phyloP scores from a whole-genome alignment of 2,888 invertebrate genomes.

The Coenonympha arcania region DNA sequence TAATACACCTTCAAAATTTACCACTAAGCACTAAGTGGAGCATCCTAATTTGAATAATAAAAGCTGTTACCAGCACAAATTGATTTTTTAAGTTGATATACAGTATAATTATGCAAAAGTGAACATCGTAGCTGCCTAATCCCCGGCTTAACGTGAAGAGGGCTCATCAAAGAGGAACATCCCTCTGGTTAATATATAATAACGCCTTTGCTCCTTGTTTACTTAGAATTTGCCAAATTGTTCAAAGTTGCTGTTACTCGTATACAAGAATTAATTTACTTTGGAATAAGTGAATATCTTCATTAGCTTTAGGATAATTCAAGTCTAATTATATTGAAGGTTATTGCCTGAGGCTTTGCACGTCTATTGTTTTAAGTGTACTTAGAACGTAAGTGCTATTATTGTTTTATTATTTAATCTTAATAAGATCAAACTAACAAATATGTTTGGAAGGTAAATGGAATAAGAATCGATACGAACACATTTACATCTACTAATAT shows the following conservation, averaged over 20 bases:
- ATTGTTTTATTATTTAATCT: too few relatives aligned
- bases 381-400: too few relatives aligned
- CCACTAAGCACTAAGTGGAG: not conserved
- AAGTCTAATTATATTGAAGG: too few relatives aligned
- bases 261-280: conserved; percentile 12
- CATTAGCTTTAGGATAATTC: not conserved
- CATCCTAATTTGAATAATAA: conserved; percentile 12
- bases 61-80: conserved; percentile 11
- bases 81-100: conserved; percentile 58
- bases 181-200: conserved; percentile 69
- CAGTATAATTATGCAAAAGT: conserved; percentile 65
- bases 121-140: conserved; percentile 56
- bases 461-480: too few relatives aligned
- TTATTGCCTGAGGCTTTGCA: too few relatives aligned
- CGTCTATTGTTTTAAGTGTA: too few relatives aligned
- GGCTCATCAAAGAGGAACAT: conserved; percentile 59
- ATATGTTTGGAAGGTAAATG: too few relatives aligned
- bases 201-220: conserved; percentile 58
- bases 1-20: conserved; percentile 1
- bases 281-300: conserved; percentile 6
- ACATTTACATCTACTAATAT: too few relatives aligned
- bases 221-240: conserved; percentile 58
- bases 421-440: not conserved
- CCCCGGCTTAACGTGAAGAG: conserved; percentile 52
- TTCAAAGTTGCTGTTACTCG: conserved; percentile 24